Evolutionary conservation across 2,113 vertebrate species (phyloP).

Genomic region (Nerophis lumbriciformis): DNA sequence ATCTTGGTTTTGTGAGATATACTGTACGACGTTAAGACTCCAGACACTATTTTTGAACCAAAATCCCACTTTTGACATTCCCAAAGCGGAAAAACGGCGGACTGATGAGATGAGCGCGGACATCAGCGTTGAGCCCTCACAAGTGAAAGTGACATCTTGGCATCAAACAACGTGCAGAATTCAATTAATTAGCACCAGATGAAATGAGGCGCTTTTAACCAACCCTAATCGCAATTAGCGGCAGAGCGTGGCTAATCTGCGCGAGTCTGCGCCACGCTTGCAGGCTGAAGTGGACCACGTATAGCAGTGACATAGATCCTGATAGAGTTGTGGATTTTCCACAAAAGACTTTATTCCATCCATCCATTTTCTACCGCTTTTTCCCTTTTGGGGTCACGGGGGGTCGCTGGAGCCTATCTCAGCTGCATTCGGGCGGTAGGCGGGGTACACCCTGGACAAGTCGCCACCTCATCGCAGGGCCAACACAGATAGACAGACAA

Average conservation of each 20-base stretch:
- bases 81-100: not conserved
- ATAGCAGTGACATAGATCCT: not conserved
- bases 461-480: no score
- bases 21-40: not conserved
- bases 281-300: not conserved
- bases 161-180: constrained; percentile 2
- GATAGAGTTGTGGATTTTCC: no score
- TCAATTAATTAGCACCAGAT: constrained; percentile 13
- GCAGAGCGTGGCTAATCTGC: constrained; percentile 9
- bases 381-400: no score
- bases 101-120: not conserved
- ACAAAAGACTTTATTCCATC: no score
- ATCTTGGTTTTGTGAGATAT: not conserved
- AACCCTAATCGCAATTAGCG: constrained; percentile 6
- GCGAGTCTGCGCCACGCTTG: not conserved
- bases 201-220: constrained; percentile 7
- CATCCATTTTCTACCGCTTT: no score
- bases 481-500: no score
- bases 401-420: no score
- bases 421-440: no score
- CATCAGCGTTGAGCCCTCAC: not conserved
- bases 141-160: constrained; percentile 7
- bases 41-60: not conserved
- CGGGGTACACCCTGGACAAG: no score
- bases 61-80: not conserved